Evolutionary conservation across 2,888 invertebrate species (phyloP).

Genomic region (Tridacna gigas): DNA sequence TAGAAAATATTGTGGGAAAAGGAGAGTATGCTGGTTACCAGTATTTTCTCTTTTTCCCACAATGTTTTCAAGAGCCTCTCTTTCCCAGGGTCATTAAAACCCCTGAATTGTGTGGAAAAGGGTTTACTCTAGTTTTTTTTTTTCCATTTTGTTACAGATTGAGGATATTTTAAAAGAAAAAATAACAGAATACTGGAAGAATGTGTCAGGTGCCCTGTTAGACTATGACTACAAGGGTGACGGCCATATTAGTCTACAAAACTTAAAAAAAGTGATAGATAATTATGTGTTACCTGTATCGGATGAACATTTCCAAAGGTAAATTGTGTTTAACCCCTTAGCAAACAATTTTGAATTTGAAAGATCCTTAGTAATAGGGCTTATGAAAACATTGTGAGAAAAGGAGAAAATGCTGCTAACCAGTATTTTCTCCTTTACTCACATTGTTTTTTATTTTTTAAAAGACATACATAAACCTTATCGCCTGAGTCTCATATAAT

Average conservation of each 20-base stretch:
- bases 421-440: not conserved
- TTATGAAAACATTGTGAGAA: not conserved
- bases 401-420: not conserved
- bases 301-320: slow-evolving; percentile 82
- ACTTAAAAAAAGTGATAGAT: slow-evolving; percentile 80
- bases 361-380: no score
- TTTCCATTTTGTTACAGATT: slow-evolving; percentile 68
- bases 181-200: slow-evolving; percentile 81
- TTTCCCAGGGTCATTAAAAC: not conserved
- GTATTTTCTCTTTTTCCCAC: not conserved
- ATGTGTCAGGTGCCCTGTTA: slow-evolving; percentile 75
- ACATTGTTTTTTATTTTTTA: no score
- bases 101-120: not conserved
- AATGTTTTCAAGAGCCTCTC: not conserved
- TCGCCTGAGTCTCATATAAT: no score
- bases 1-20: no score
- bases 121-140: not conserved
- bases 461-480: no score
- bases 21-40: no score
- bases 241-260: slow-evolving; percentile 73
- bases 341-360: not conserved
- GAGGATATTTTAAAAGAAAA: slow-evolving; percentile 82
- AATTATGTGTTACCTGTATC: slow-evolving; percentile 79
- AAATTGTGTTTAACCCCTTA: slow-evolving; percentile 31
- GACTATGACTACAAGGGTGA: slow-evolving; percentile 74